Evolutionary conservation across 2,888 invertebrate species (phyloP).

Genomic region (Cataglyphis livida): DNA sequence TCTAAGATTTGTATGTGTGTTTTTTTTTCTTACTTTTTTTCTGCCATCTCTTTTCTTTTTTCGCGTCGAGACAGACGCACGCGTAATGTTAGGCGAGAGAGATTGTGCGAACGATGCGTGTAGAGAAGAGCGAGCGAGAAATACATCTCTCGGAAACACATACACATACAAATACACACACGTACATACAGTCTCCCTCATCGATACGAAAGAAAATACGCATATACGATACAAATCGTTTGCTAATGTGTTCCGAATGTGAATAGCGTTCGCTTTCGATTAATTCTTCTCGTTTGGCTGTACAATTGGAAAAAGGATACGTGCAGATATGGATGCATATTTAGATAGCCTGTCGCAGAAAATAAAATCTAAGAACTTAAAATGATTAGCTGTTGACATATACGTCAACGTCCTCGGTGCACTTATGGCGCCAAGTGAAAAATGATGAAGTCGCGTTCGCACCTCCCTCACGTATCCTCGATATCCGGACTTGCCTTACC

Average conservation of each 20-base stretch:
- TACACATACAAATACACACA: conserved; percentile 9
- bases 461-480: conserved; percentile 52
- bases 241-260: conserved; percentile 64
- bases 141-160: not conserved
- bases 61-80: conserved; percentile 11
- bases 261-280: conserved; percentile 60
- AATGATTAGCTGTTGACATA: conserved; percentile 1
- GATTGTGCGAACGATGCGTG: conserved; percentile 34
- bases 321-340: conserved; percentile 30
- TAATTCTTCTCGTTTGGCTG: conserved; percentile 59
- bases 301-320: conserved; percentile 48
- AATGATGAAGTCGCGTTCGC: conserved; percentile 9
- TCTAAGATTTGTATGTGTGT: conserved; percentile 75
- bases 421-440: not conserved
- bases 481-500: conserved; percentile 68
- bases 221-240: conserved; percentile 42
- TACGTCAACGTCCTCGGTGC: not conserved
- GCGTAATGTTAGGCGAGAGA: conserved; percentile 1
- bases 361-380: not conserved
- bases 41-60: not conserved
- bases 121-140: conserved; percentile 24
- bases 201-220: conserved; percentile 4
- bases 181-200: not conserved
- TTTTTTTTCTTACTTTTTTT: not conserved
- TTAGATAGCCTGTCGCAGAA: not conserved